phyloP scores from a whole-genome alignment of 2,113 vertebrate species.

The Alaudala cheleensis region DNA sequence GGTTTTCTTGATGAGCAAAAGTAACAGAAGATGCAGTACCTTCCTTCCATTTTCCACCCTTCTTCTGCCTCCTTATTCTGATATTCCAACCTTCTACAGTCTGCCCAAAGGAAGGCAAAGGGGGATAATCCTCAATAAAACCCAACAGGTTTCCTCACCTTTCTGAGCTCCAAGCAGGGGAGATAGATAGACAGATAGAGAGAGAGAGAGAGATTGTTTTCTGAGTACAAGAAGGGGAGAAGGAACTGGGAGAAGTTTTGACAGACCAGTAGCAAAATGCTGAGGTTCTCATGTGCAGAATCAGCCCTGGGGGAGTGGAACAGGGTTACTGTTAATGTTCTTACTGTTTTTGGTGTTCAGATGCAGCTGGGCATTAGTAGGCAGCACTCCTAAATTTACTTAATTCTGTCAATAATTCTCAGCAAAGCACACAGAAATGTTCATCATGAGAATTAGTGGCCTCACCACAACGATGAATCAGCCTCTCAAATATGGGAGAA shows the following conservation, averaged over 20 bases:
- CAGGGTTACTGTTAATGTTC: neutral
- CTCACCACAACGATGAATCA: neutral
- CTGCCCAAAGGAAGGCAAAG: neutral
- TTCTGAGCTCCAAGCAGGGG: neutral
- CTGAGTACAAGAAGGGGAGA: neutral
- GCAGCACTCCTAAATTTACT: neutral
- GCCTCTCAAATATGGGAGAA: neutral
- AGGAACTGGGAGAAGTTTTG: neutral
- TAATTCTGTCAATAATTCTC: neutral
- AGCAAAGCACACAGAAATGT: neutral
- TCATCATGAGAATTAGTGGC: neutral
- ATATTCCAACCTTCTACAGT: neutral
- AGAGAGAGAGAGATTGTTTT: neutral
- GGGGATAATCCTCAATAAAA: neutral
- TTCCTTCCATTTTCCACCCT: neutral
- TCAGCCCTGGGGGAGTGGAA: neutral
- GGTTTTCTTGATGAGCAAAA: neutral
- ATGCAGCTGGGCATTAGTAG: neutral
- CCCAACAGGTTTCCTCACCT: neutral
- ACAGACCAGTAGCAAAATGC: neutral
- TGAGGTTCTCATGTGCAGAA: neutral
- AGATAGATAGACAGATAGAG: neutral
- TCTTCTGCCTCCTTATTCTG: neutral
- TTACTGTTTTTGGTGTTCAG: neutral
- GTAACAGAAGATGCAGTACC: neutral